Percentiles rank a stretch among this genome's conserved stretches.
Evolutionary conservation across 2,797 vertebrate genomes (phyloP).

Genomic region (Natrix natrix): DNA sequence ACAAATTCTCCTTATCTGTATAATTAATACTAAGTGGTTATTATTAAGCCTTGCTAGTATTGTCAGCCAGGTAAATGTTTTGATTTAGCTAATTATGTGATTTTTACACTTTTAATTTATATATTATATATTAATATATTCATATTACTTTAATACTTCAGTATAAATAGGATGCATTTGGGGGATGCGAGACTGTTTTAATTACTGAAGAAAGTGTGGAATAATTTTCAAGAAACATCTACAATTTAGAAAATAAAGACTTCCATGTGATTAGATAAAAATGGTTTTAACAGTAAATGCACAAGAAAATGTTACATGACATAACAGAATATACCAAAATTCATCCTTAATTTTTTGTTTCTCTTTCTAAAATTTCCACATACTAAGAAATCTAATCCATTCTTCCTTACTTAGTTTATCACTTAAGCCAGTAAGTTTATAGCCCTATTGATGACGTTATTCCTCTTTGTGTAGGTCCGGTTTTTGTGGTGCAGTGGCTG

Average conservation of each 20-base stretch:
- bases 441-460: neutral
- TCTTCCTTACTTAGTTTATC: neutral
- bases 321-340: neutral
- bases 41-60: neutral
- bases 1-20: neutral
- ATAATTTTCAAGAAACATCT: neutral
- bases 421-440: neutral
- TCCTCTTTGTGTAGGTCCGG: constrained; percentile 77
- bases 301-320: neutral
- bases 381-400: neutral
- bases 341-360: neutral
- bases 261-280: neutral
- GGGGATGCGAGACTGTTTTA: neutral
- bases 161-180: neutral
- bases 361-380: neutral
- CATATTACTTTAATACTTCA: neutral
- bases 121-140: neutral
- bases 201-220: neutral
- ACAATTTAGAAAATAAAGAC: neutral
- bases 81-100: neutral
- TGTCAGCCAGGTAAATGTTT: neutral
- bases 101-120: neutral
- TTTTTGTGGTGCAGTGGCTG: constrained; percentile 97
- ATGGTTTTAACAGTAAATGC: neutral
- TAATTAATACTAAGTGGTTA: neutral